Evolutionary conservation across 2,888 invertebrate genomes (phyloP).

Genomic region (Zygaena filipendulae): DNA sequence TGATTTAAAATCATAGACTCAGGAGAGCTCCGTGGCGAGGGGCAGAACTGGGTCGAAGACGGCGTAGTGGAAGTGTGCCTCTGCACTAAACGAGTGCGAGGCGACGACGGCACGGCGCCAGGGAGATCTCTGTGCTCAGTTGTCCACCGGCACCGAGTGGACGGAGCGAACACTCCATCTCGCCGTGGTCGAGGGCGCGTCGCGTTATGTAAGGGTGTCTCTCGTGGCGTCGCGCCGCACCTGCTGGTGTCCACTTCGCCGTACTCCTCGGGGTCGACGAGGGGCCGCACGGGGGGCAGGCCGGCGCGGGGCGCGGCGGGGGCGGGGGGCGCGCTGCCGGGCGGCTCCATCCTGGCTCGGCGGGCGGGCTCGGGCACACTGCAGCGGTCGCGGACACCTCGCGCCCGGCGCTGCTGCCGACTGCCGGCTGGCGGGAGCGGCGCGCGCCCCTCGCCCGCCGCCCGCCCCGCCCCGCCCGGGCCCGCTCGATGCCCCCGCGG

Average conservation of each 20-base stretch:
- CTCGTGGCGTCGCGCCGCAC: slow-evolving; percentile 61
- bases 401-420: slow-evolving; percentile 13
- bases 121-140: no score
- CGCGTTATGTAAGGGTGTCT: neutral
- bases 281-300: slow-evolving; percentile 66
- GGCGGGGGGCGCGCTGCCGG: slow-evolving; percentile 25
- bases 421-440: slow-evolving; percentile 9
- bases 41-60: no score
- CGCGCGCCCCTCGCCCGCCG: slow-evolving; percentile 10
- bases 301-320: slow-evolving; percentile 23
- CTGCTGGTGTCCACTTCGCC: slow-evolving; percentile 87
- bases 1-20: no score
- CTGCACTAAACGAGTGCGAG: no score
- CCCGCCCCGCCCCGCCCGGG: slow-evolving; percentile 10
- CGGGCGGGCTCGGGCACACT: slow-evolving; percentile 22
- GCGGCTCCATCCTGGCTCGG: slow-evolving; percentile 34
- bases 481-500: slow-evolving; percentile 5
- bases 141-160: no score
- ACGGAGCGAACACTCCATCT: no score
- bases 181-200: no score
- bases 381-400: slow-evolving; percentile 6
- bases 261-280: slow-evolving; percentile 83
- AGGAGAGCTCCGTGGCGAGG: no score
- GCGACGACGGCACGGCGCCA: no score
- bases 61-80: no score